A percentile compares a stretch with the other conserved stretches of the same genome.
Evolutionary conservation across 1,140 invertebrate genomes (phyloP).

Genomic region (Meloidogyne chitwoodi): DNA sequence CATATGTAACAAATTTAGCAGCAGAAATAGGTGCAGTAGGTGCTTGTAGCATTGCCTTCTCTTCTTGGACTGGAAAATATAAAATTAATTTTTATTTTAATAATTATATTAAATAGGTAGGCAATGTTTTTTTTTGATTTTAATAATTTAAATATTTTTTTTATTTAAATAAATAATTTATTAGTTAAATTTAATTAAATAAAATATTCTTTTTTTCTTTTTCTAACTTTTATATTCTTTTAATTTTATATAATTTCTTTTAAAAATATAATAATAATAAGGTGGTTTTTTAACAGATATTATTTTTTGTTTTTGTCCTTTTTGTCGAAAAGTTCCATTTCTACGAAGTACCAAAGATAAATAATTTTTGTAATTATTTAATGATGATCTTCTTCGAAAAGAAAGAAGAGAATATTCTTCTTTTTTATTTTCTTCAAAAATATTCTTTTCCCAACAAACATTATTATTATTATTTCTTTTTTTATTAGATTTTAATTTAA

Average conservation of each 20-base stretch:
- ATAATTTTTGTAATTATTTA: background rate
- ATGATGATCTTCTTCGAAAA: too few relatives aligned
- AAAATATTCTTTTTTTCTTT: background rate
- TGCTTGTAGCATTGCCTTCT: slow-evolving; percentile 58
- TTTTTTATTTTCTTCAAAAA: background rate
- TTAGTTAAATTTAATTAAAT: too few relatives aligned
- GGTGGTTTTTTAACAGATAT: slow-evolving; percentile 5
- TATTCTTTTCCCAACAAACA: background rate
- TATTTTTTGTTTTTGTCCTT: slow-evolving; percentile 7
- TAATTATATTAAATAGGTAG: background rate
- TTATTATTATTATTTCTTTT: background rate
- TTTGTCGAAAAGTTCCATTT: background rate
- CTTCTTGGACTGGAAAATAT: slow-evolving; percentile 58
- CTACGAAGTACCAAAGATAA: background rate
- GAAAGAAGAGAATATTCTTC: background rate
- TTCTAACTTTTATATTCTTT: background rate
- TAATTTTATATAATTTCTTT: background rate
- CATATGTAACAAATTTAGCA: slow-evolving; percentile 58
- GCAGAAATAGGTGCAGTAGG: slow-evolving; percentile 58
- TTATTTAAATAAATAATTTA: too few relatives aligned
- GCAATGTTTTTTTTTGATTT: background rate
- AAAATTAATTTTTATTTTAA: background rate
- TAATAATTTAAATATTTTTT: too few relatives aligned
- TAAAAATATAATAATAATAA: slow-evolving; percentile 23
- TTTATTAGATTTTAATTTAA: background rate